Evolutionary conservation across 2,888 invertebrate genomes (phyloP).

Genomic region (Craniophora ligustri): DNA sequence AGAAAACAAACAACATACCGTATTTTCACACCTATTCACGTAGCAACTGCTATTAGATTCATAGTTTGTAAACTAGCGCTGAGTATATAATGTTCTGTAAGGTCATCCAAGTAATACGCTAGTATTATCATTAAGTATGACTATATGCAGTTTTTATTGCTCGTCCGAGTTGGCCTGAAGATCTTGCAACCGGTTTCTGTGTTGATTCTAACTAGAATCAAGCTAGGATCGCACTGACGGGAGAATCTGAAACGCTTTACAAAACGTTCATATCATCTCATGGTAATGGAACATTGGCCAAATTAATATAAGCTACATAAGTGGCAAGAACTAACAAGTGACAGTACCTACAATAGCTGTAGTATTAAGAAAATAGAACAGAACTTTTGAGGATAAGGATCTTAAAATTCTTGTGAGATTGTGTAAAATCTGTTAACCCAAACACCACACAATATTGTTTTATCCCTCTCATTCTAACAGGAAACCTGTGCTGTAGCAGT

Average conservation of each 20-base stretch:
- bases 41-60: constrained; percentile 5
- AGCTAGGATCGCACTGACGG: neutral
- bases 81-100: constrained; percentile 25
- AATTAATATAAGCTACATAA: too few species aligned
- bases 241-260: too few species aligned
- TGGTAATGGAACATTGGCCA: too few species aligned
- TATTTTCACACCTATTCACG: too few species aligned
- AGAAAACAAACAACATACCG: neutral
- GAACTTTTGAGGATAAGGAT: too few species aligned
- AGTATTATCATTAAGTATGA: constrained; percentile 41
- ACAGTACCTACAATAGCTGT: too few species aligned
- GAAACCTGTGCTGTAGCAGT: neutral
- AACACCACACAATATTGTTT: too few species aligned
- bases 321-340: too few species aligned
- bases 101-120: constrained; percentile 43
- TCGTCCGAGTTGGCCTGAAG: constrained; percentile 30
- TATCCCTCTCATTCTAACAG: neutral
- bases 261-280: too few species aligned
- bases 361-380: too few species aligned
- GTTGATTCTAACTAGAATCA: constrained; percentile 35
- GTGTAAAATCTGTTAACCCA: too few species aligned
- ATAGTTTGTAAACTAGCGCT: constrained; percentile 8
- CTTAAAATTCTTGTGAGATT: too few species aligned
- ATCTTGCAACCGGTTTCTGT: constrained; percentile 48
- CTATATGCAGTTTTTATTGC: constrained; percentile 50